Base-by-base conservation (phyloP, 2,113 vertebrate genomes). In the Barbus barbus region DNA sequence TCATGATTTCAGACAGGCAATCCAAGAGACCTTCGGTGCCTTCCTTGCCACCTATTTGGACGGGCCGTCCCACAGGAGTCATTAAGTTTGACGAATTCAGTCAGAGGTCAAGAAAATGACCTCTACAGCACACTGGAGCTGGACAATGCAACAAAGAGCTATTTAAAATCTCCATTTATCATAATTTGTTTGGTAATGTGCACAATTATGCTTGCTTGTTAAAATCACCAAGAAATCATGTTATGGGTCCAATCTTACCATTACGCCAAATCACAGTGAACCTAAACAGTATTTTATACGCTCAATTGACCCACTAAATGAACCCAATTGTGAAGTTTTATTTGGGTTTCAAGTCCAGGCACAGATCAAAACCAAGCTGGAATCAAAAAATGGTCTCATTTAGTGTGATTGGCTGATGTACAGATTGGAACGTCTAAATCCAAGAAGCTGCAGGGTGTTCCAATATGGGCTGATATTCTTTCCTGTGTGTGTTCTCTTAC, bases 1-100 rank as follows among this genome's bases (percentile, higher is more conserved):
- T 48, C 60, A 56, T 56, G 18, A 22, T 61, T n/a, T 77, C n/a
- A 41, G 73, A 88, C 28, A 86, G 72, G 63, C 72, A 56, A 88
- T 73, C 84, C 78, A 16, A 74, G 44, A 51, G 24, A 75, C 41
- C 71, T 44, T 18, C 67, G 6, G 77, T 81, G 85, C 86, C 69
- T 77, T 81, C 81, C 86, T 84, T 83, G 83, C 87, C 85, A 85
- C 89, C 88, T 89, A 86, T 48, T 77, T 36, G 78, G 90, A 91
- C 83, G 56, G 78, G 78, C 22, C 16, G 24, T 92, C 92, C 91
- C 92, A 4, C 69, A 88, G 90, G 92, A 87, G 85, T 89, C 85
- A 90, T 92, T 91, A 87, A 82, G 83, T 84, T 90, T 93, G 92
- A 93, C 90, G 89, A 90, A 92, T 92, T 89, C 74, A 24, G 63